Conservation (phyloP, 1,140 invertebrate species). For the Leptestheria dahalacensis region DNA sequence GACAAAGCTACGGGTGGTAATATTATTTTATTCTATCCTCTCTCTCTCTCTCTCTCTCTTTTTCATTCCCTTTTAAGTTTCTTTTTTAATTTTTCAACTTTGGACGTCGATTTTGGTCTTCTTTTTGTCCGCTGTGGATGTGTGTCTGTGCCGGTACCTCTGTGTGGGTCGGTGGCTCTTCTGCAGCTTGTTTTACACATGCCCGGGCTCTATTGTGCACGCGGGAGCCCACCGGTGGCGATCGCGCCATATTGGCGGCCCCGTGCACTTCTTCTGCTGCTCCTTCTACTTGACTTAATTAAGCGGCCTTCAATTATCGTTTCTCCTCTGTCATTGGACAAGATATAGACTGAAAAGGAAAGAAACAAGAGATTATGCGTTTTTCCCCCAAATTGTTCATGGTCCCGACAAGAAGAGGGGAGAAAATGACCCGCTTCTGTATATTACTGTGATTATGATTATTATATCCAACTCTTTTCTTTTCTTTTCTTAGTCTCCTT, state of each 20-base stretch:
- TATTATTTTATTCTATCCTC: background rate
- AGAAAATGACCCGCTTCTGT: background rate
- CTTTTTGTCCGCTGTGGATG: too few species aligned
- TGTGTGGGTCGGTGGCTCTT: too few species aligned
- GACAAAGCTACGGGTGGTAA: background rate
- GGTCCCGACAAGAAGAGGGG: background rate
- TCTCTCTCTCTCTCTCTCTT: background rate
- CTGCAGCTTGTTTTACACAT: background rate
- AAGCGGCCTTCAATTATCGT: background rate
- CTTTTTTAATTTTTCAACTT: too few species aligned
- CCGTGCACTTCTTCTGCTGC: background rate
- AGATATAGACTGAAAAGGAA: too few species aligned
- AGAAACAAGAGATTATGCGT: too few species aligned
- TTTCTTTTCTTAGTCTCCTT: too few species aligned
- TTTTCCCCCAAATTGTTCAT: too few species aligned
- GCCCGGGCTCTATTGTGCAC: background rate
- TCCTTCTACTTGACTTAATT: background rate
- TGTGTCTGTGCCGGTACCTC: too few species aligned
- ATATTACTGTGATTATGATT: background rate
- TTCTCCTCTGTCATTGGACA: background rate
- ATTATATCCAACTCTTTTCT: background rate
- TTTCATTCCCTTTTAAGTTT: too few species aligned
- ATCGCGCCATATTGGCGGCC: background rate
- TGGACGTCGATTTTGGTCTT: too few species aligned
- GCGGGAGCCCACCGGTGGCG: background rate